Evolutionary conservation across 2,888 invertebrate species (phyloP).

Genomic region (Leistus spinibarbis): DNA sequence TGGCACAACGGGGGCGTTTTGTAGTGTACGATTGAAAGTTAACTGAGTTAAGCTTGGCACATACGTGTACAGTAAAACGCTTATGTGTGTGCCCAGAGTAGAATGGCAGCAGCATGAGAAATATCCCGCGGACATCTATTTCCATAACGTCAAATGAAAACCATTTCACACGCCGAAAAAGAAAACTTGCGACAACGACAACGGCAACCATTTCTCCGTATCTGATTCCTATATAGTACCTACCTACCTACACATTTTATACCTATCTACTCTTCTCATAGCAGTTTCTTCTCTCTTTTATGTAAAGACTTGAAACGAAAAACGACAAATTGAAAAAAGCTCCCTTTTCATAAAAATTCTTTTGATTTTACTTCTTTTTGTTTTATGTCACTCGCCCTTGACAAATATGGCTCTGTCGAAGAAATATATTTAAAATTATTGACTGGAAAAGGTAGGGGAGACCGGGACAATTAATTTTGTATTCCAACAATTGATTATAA

Average conservation of each 20-base stretch:
- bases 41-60: background rate
- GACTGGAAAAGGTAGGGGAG: too few relatives aligned
- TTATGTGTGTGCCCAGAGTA: background rate
- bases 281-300: background rate
- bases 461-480: too few relatives aligned
- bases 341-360: background rate
- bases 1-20: background rate
- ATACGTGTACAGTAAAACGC: background rate
- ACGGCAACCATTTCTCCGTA: background rate
- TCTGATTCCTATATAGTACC: background rate
- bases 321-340: background rate
- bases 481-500: too few relatives aligned
- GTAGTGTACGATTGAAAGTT: background rate
- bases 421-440: background rate
- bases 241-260: background rate
- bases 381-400: background rate
- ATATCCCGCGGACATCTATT: conserved; percentile 5
- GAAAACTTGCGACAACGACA: background rate
- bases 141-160: conserved; percentile 10
- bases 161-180: background rate
- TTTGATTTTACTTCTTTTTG: background rate
- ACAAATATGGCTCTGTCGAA: background rate
- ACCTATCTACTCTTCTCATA: background rate
- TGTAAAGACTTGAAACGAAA: background rate
- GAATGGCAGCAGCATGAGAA: background rate